Percentiles rank a stretch among this genome's conserved stretches.
phyloP scores from a whole-genome alignment of 2,113 vertebrate genomes.

The Urocolius indicus region DNA sequence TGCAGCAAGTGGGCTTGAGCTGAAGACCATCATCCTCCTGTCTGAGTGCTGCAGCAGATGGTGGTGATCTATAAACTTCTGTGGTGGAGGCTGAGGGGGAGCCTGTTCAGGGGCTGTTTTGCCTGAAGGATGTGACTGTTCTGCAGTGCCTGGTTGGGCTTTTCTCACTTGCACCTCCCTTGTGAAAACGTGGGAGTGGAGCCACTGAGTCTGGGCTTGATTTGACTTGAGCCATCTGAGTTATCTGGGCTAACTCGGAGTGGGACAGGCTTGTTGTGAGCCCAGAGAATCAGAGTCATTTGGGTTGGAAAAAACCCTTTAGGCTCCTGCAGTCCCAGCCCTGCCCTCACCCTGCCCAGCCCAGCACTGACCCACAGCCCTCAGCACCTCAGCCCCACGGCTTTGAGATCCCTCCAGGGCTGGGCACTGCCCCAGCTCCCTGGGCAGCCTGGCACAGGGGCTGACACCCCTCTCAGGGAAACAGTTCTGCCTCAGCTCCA shows the following conservation, averaged over 20 bases:
- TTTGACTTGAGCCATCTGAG: neutral
- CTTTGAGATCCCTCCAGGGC: too few relatives aligned
- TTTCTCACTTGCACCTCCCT: rapidly evolving
- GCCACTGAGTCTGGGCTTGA: neutral
- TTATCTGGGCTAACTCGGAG: neutral
- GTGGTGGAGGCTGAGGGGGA: neutral
- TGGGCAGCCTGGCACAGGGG: too few relatives aligned
- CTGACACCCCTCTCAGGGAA: too few relatives aligned
- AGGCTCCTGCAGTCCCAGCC: too few relatives aligned
- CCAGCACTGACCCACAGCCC: too few relatives aligned
- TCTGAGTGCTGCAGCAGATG: neutral
- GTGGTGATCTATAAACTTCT: neutral
- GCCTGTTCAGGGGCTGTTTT: neutral
- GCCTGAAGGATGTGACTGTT: neutral
- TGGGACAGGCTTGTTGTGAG: neutral
- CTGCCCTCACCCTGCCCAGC: too few relatives aligned
- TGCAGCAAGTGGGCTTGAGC: neutral
- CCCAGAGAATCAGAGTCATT: neutral
- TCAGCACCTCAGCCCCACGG: too few relatives aligned
- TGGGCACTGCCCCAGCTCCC: too few relatives aligned
- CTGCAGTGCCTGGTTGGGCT: neutral
- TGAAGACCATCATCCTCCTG: neutral
- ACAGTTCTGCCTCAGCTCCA: too few relatives aligned
- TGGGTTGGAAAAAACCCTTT: too few relatives aligned
- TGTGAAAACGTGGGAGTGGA: neutral